A percentile compares a stretch with the other conserved stretches of the same genome.
phyloP scores from a whole-genome alignment of 2,797 vertebrate species.

The Ficedula albicollis region DNA sequence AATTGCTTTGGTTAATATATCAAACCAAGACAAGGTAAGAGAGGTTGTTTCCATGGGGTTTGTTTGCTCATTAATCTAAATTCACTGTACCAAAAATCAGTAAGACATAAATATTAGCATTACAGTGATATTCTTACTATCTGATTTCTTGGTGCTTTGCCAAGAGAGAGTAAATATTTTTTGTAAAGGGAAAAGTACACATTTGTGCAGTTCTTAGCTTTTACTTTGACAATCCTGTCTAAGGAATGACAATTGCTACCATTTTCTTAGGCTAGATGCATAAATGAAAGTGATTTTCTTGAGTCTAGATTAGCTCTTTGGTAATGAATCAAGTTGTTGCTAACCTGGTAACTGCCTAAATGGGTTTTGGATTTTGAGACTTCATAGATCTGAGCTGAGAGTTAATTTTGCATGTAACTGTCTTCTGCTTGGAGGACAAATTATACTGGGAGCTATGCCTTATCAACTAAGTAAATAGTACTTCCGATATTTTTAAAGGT shows the following conservation, averaged over 20 bases:
- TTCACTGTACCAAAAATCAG: constrained; percentile 7
- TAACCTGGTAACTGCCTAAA: neutral
- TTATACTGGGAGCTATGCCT: neutral
- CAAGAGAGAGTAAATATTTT: neutral
- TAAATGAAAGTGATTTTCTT: neutral
- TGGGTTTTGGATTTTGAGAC: neutral
- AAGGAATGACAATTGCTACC: neutral
- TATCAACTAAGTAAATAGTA: neutral
- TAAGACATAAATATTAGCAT: neutral
- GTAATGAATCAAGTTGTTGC: neutral
- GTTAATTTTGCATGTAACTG: constrained; percentile 5
- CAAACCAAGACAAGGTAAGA: constrained; percentile 43
- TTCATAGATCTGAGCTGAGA: neutral
- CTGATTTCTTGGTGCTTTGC: neutral
- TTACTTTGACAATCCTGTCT: neutral
- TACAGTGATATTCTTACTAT: neutral
- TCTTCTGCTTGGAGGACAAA: constrained; percentile 2
- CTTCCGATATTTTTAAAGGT: neutral
- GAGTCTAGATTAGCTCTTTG: neutral
- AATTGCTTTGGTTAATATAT: constrained; percentile 70
- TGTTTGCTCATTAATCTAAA: constrained; percentile 41
- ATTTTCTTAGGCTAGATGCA: neutral
- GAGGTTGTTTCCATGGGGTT: constrained; percentile 44
- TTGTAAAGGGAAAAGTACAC: neutral
- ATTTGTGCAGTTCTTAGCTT: neutral